Percentiles rank a stretch among this genome's conserved stretches.
Evolutionary conservation across 2,797 vertebrate genomes (phyloP).

Genomic region (Sebastes trivittatus): DNA sequence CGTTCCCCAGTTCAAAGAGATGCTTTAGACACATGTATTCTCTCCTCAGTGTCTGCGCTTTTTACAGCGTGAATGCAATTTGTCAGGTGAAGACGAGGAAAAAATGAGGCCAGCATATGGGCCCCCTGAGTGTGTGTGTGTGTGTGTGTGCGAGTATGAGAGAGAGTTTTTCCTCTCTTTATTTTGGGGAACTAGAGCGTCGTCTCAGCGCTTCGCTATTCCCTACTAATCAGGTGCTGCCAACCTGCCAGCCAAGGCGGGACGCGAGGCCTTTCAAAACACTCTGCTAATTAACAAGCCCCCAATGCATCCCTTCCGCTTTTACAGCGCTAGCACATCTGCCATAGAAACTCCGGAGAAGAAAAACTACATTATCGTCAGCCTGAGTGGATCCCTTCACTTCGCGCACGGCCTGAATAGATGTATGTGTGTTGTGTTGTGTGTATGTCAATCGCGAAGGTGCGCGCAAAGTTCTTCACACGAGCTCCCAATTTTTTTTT

Average conservation of each 20-base stretch:
- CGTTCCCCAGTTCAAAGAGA: constrained; percentile 68
- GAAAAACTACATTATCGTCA: constrained; percentile 76
- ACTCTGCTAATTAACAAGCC: constrained; percentile 81
- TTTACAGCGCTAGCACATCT: constrained; percentile 74
- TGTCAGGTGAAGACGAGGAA: constrained; percentile 74
- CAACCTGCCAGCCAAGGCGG: constrained; percentile 84
- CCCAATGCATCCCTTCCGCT: constrained; percentile 71
- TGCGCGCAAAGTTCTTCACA: constrained; percentile 59
- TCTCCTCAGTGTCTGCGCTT: constrained; percentile 55
- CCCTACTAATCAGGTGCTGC: constrained; percentile 84
- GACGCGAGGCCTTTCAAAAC: constrained; percentile 78
- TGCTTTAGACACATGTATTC: constrained; percentile 70
- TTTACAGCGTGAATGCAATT: constrained; percentile 68
- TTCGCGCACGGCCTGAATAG: constrained; percentile 63
- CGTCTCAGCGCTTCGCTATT: constrained; percentile 72
- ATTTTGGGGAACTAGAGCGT: constrained; percentile 79
- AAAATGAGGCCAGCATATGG: constrained; percentile 72
- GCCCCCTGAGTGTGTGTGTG: constrained; percentile 42
- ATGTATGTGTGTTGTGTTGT: constrained; percentile 62
- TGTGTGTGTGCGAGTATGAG: not conserved
- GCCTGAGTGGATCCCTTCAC: constrained; percentile 69
- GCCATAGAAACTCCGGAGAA: constrained; percentile 74
- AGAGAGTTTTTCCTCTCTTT: constrained; percentile 64
- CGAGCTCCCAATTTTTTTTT: constrained; percentile 33
- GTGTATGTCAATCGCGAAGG: constrained; percentile 62